Evolutionary conservation across 2,797 vertebrate genomes (phyloP), one percentile per base, ranked within the genome.

Genomic region (Macroramphosus scolopax): DNA sequence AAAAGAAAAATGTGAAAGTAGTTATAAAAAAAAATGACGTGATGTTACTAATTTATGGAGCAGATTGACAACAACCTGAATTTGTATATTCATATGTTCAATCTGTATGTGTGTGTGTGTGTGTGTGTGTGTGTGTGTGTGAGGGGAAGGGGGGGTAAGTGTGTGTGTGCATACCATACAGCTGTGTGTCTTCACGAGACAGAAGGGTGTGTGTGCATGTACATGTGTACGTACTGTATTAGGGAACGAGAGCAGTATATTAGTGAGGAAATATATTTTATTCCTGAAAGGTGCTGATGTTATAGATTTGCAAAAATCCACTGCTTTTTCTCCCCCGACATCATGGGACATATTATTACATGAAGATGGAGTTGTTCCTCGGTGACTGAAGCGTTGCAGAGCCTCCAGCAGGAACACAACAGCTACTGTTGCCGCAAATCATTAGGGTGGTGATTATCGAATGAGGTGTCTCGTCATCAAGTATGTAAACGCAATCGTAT

Each of bases 251-350:
- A 18, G 61, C 14, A 22, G 51, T 62, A 55, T 68, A 62, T 47
- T 74, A 61, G 61, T n/a, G 34, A 56, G 49, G 48, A 76, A 48
- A 34, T 12, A 58, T 66, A 65, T 73, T 65, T 72, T 69, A 73
- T 79, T 79, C 77, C 72, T 66, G 44, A 79, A 81, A 79, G 86
- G 83, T 86, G 86, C 84, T 86, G 67, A 81, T 68, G 74, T 81
- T 70, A 78, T 71, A 71, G 56, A 81, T 80, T 79, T 72, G 76
- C 75, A 63, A 41, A 48, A n/a, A n/a, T n/a, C 62, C 51, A 51
- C 51, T 43, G 15, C 18, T 42, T 54, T 54, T 34, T 55, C 68
- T 49, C 54, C 29, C 29, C 36, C 5, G 1, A 24, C 47, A 28
- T 75, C 56, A 31, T 18, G 62, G 72, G 35, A 65, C 78, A 68